phyloP scores from a whole-genome alignment of 2,113 vertebrate genomes.

The Charina bottae region DNA sequence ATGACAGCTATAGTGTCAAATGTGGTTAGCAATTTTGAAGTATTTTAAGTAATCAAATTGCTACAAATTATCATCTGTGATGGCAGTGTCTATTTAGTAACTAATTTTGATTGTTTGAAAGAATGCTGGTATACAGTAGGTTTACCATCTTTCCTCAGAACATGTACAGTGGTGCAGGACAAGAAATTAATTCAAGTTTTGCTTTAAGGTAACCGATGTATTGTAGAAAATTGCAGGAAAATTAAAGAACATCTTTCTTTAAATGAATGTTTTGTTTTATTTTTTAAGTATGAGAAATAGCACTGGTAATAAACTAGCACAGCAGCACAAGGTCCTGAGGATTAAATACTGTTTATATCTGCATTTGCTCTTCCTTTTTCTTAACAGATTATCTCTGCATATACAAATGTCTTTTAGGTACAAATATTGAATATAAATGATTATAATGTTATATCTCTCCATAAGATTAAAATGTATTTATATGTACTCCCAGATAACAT shows the following conservation, averaged over 20 bases:
- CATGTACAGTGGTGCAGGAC: neutral
- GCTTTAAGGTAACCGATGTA: neutral
- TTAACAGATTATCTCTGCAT: neutral
- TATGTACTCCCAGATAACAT: too few species aligned
- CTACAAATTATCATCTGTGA: neutral
- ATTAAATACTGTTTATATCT: neutral
- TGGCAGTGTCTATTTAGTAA: neutral
- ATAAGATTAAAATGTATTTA: too few species aligned
- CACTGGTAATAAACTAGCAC: neutral
- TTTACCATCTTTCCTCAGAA: neutral
- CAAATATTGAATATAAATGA: too few species aligned
- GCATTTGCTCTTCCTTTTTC: neutral
- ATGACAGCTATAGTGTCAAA: neutral
- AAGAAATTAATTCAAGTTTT: neutral
- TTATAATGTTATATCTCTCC: too few species aligned
- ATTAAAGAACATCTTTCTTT: neutral
- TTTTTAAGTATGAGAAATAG: too few species aligned
- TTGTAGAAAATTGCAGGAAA: neutral
- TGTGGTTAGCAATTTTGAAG: neutral
- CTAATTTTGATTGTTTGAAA: neutral
- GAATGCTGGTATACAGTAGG: neutral
- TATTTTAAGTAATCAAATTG: neutral
- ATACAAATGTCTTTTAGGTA: too few species aligned
- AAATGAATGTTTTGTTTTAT: neutral
- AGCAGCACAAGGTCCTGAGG: neutral